These are phyloP conservation scores for Andrena bicolor DNA, from an alignment of 2,888 invertebrate species.

Conservation along the genomic window DNA sequence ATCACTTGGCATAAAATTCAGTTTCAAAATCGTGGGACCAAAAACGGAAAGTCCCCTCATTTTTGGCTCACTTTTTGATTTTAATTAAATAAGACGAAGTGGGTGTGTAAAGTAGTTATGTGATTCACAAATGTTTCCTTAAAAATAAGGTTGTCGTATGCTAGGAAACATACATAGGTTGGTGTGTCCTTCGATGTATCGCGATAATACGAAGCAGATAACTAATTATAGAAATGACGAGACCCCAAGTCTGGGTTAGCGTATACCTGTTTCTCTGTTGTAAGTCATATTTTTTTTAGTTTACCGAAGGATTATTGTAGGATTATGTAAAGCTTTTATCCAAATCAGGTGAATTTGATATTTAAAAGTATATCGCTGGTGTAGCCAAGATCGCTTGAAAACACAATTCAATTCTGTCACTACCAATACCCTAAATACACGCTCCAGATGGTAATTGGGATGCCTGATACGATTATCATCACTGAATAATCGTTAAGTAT, in stretches of 20 bases:
- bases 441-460: background rate
- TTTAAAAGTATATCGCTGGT: background rate
- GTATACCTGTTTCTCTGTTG: conserved; percentile 10
- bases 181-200: conserved; percentile 52
- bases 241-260: background rate
- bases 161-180: conserved; percentile 29
- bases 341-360: background rate
- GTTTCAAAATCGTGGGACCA: too few relatives aligned
- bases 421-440: background rate
- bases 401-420: conserved; percentile 2
- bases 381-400: background rate
- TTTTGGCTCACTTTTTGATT: background rate
- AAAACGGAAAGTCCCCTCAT: too few relatives aligned
- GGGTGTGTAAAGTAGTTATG: background rate
- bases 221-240: conserved; percentile 69
- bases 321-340: too few relatives aligned
- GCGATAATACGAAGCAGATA: conserved; percentile 58
- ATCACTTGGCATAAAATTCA: too few relatives aligned
- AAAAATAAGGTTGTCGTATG: conserved; percentile 16
- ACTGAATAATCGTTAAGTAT: background rate
- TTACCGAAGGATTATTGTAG: background rate
- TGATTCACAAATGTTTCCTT: background rate
- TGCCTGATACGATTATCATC: background rate
- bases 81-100: background rate
- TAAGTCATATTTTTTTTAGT: conserved; percentile 24